Percentiles rank a stretch among this genome's conserved stretches.
Conservation (phyloP, 2,888 invertebrate species). For the Parnassius glacialis region DNA sequence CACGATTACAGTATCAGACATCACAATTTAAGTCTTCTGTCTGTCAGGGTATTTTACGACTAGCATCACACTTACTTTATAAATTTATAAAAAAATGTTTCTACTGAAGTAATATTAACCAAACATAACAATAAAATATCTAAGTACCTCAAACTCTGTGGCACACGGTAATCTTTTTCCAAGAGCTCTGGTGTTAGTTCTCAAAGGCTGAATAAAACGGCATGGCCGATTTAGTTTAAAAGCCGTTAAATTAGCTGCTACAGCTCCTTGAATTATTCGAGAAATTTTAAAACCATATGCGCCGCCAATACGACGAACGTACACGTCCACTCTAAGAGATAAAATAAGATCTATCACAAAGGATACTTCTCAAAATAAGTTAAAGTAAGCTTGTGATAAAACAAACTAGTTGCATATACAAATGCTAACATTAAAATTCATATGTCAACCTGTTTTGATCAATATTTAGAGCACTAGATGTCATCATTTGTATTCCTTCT, state of each 20-base stretch:
- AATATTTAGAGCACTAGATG: slow-evolving; percentile 73
- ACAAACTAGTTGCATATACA: no score
- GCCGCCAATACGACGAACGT: slow-evolving; percentile 84
- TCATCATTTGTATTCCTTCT: slow-evolving; percentile 69
- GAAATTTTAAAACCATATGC: slow-evolving; percentile 4
- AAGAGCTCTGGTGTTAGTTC: slow-evolving; percentile 81
- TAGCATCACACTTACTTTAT: no score
- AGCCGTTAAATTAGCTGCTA: slow-evolving; percentile 84
- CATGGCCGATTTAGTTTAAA: slow-evolving; percentile 81
- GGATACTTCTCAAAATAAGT: no score
- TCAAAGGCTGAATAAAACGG: slow-evolving; percentile 81
- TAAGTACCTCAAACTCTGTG: slow-evolving; percentile 64
- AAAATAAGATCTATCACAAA: background rate
- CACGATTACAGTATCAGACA: no score
- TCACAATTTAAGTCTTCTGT: no score
- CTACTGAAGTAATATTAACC: no score
- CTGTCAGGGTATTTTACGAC: background rate
- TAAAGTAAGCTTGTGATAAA: no score
- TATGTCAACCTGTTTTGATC: slow-evolving; percentile 47
- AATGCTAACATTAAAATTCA: background rate
- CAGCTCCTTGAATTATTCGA: slow-evolving; percentile 63
- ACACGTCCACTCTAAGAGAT: slow-evolving; percentile 33
- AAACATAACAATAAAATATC: no score
- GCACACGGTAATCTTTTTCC: slow-evolving; percentile 74
- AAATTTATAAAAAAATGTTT: no score